Conservation (phyloP, 2,888 invertebrate genomes). For the Amiota mariae region DNA sequence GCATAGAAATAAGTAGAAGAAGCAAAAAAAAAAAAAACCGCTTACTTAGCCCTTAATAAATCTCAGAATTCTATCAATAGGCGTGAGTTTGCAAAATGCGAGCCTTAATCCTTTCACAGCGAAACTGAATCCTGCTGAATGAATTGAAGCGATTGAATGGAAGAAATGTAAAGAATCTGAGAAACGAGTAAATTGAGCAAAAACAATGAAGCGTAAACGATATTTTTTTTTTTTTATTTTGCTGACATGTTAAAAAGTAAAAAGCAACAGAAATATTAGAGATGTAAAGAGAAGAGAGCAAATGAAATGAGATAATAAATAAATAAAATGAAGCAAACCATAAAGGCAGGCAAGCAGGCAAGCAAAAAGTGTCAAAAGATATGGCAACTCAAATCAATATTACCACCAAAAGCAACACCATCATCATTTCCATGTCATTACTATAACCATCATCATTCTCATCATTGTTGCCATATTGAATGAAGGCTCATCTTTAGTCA, state of each 20-base stretch:
- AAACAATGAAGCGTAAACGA: constrained; percentile 64
- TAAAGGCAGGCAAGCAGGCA: too few relatives aligned
- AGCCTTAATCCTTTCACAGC: constrained; percentile 4
- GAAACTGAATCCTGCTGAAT: background rate
- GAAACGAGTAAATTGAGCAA: constrained; percentile 53
- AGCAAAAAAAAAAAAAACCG: background rate
- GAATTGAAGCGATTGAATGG: background rate
- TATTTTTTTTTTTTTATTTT: constrained; percentile 44
- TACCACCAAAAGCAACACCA: too few relatives aligned
- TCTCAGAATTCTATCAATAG: constrained; percentile 10
- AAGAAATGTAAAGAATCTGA: background rate
- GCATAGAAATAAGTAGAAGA: background rate
- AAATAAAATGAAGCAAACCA: too few relatives aligned
- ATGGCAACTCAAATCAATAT: too few relatives aligned
- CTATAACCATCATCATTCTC: too few relatives aligned
- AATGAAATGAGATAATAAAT: too few relatives aligned
- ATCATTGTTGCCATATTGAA: too few relatives aligned
- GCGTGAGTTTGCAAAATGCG: constrained; percentile 5
- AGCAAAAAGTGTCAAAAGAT: too few relatives aligned
- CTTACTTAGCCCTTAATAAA: constrained; percentile 6
- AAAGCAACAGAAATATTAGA: background rate
- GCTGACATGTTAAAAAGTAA: constrained; percentile 51
- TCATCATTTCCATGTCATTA: too few relatives aligned
- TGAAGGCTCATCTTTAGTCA: too few relatives aligned
- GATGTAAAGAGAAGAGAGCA: too few relatives aligned